These are phyloP conservation scores for Mechanitis mazaeus DNA, from an alignment of 2,888 invertebrate genomes.

Conservation along the genomic window DNA sequence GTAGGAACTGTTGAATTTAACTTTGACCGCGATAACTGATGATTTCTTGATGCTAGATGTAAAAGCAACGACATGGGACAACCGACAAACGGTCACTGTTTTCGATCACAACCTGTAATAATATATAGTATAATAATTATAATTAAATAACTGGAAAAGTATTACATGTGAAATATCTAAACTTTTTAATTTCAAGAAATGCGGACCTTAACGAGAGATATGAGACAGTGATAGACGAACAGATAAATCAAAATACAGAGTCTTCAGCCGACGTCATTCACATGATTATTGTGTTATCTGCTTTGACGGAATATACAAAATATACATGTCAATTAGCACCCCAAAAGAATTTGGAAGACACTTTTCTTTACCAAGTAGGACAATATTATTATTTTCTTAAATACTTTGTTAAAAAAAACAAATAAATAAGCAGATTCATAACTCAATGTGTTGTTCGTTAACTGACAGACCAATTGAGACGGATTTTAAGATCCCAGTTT, in stretches of 20 bases:
- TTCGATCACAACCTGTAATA: constrained; percentile 55
- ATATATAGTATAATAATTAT: background rate
- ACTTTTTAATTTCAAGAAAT: constrained; percentile 39
- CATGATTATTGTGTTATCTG: constrained; percentile 70
- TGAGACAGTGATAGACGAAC: constrained; percentile 48
- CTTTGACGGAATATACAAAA: constrained; percentile 70
- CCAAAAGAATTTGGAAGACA: constrained; percentile 67
- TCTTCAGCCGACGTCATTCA: constrained; percentile 39
- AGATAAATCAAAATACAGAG: constrained; percentile 38
- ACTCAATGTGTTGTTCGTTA: too few relatives aligned
- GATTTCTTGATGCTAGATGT: constrained; percentile 52
- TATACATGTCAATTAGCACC: constrained; percentile 62
- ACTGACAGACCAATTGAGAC: too few relatives aligned
- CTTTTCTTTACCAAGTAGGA: constrained; percentile 72
- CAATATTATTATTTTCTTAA: too few relatives aligned
- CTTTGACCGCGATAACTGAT: constrained; percentile 50
- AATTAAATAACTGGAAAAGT: background rate
- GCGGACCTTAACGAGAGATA: constrained; percentile 50
- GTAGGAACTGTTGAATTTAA: constrained; percentile 52
- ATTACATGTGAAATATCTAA: background rate
- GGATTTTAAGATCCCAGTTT: too few relatives aligned
- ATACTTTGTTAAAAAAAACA: too few relatives aligned
- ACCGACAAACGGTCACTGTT: constrained; percentile 58
- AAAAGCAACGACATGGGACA: constrained; percentile 64
- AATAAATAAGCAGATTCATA: too few relatives aligned